Conservation (phyloP, 2,888 invertebrate species). For the Carcina quercana region DNA sequence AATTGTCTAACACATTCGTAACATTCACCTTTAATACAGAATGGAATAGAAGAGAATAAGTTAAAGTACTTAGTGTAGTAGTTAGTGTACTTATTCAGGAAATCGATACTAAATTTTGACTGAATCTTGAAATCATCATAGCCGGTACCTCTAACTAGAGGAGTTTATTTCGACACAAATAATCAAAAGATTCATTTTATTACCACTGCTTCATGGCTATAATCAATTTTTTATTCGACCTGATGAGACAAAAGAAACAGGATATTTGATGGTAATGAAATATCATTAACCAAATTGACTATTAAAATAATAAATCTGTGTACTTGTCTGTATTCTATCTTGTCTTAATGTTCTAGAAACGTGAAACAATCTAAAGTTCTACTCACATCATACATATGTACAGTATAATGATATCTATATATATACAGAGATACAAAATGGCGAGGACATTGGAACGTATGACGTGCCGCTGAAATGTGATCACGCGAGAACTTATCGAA, state of each 20-base stretch:
- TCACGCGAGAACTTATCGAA: conserved; percentile 28
- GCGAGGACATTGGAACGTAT: conserved; percentile 41
- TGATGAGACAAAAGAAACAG: conserved; percentile 7
- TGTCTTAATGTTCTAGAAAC: conserved; percentile 52
- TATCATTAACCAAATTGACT: no score
- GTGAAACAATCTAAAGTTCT: conserved; percentile 62
- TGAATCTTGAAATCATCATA: conserved; percentile 29
- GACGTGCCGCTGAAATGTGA: conserved; percentile 23
- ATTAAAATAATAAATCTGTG: conserved; percentile 35
- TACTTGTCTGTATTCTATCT: conserved; percentile 42
- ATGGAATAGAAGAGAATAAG: conserved; percentile 22
- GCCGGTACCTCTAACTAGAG: no score
- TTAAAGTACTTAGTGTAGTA: conserved; percentile 26
- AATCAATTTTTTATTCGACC: conserved; percentile 20
- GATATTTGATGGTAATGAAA: not conserved
- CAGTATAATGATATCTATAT: conserved; percentile 57
- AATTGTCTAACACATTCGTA: conserved; percentile 54
- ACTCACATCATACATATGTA: conserved; percentile 70
- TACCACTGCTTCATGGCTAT: no score
- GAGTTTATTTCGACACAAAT: no score
- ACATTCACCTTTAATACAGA: conserved; percentile 49
- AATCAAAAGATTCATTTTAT: no score
- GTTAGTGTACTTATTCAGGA: conserved; percentile 10
- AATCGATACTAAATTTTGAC: conserved; percentile 10
- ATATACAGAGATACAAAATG: conserved; percentile 60